Conservation (phyloP, 2,113 vertebrate species). For the Mixornis gularis region DNA sequence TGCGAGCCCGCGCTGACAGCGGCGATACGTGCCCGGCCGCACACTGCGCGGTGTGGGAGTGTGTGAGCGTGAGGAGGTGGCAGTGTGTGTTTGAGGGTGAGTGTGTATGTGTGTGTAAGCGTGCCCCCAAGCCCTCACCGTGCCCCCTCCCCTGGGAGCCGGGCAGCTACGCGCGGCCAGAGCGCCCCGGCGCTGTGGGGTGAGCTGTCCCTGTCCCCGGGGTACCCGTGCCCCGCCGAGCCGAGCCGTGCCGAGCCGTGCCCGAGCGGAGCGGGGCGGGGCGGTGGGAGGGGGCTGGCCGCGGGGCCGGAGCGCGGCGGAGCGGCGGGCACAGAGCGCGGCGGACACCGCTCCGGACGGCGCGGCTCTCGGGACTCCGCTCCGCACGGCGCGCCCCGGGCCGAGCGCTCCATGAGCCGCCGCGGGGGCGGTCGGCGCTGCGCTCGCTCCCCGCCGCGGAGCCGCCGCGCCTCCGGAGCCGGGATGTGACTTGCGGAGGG, state of each 20-base stretch:
- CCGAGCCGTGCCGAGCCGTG: no score
- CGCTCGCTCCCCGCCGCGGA: not conserved
- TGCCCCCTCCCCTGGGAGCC: not conserved
- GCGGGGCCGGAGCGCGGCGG: no score
- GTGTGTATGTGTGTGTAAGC: accelerated
- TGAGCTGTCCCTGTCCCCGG: no score
- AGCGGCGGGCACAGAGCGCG: no score
- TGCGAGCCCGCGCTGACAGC: accelerated
- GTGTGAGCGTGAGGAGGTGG: accelerated
- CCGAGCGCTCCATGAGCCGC: not conserved
- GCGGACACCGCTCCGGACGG: no score
- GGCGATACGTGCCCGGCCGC: not conserved
- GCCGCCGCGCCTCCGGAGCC: not conserved
- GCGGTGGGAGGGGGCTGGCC: no score
- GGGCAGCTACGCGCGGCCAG: no score
- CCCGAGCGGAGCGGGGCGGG: no score
- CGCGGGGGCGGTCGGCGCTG: not conserved
- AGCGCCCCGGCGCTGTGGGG: no score
- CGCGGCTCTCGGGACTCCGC: not conserved
- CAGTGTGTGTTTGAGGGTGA: accelerated
- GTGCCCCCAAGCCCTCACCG: not conserved
- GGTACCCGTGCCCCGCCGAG: no score
- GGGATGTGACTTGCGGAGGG: conserved; percentile 7
- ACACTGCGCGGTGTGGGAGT: not conserved
- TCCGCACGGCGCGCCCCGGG: not conserved